Conservation (phyloP, 2,113 vertebrate genomes). For the western clawed frog (Xenopus tropicalis) region UCB_Xtro_10.0 CM004449.2:95284501-95285000, state of each 20-base stretch:
- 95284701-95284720: constrained; percentile 25
- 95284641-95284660: constrained; percentile 18
- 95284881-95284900: neutral
- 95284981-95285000: too few species aligned
- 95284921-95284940: neutral
- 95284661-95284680: constrained; percentile 30
- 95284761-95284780: neutral
- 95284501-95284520: too few species aligned
- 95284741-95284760: constrained; percentile 23
- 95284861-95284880: neutral
- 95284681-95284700: constrained; percentile 5
- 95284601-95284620: neutral
- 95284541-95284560: too few species aligned
- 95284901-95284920: neutral
- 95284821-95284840: constrained; percentile 9
- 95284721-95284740: constrained; percentile 15
- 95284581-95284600: too few species aligned
- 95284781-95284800: constrained; percentile 7
- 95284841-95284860: neutral
- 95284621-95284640: neutral
- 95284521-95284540: too few species aligned
- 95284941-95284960: neutral
- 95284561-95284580: too few species aligned
- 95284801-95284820: neutral
- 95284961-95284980: neutral